A percentile compares a stretch with the other conserved stretches of the same genome.
Conservation (phyloP, 1,140 invertebrate species). For the Drosophila ambigua region DNA sequence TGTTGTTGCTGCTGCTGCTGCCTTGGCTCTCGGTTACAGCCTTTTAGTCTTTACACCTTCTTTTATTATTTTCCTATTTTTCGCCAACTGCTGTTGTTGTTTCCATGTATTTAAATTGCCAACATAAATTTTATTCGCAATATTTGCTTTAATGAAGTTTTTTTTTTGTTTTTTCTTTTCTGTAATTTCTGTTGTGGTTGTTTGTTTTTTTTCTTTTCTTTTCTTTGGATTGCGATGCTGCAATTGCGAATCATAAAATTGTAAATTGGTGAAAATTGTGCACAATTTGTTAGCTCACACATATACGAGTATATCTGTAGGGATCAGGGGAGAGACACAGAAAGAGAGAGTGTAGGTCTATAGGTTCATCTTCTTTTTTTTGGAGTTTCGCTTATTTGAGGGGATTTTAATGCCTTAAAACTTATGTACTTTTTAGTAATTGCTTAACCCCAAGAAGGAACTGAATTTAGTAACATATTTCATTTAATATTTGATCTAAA, state of each 20-base stretch:
- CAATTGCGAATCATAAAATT: constrained; percentile 73
- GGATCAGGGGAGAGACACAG: background rate
- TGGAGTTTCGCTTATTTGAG: background rate
- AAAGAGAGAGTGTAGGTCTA: background rate
- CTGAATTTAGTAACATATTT: too few species aligned
- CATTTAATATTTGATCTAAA: too few species aligned
- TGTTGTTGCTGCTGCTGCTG: constrained; percentile 29
- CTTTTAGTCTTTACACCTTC: constrained; percentile 78
- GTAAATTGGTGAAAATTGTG: constrained; percentile 81
- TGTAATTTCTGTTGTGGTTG: constrained; percentile 5
- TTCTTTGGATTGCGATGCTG: constrained; percentile 17
- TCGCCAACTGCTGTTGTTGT: constrained; percentile 49
- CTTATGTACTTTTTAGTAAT: too few species aligned
- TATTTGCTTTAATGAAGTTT: constrained; percentile 80
- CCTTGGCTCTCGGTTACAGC: constrained; percentile 45
- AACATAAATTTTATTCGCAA: constrained; percentile 76
- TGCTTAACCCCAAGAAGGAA: too few species aligned
- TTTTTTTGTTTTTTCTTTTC: constrained; percentile 39
- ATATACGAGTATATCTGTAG: background rate
- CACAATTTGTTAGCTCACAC: constrained; percentile 65
- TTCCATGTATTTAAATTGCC: constrained; percentile 78
- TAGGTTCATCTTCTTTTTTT: background rate
- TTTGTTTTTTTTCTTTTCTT: constrained; percentile 23
- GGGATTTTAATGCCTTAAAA: too few species aligned
- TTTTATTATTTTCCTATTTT: constrained; percentile 78